These are phyloP conservation scores for Pomacea canaliculata DNA, from an alignment of 2,888 invertebrate genomes.

Conservation along the genomic window DNA sequence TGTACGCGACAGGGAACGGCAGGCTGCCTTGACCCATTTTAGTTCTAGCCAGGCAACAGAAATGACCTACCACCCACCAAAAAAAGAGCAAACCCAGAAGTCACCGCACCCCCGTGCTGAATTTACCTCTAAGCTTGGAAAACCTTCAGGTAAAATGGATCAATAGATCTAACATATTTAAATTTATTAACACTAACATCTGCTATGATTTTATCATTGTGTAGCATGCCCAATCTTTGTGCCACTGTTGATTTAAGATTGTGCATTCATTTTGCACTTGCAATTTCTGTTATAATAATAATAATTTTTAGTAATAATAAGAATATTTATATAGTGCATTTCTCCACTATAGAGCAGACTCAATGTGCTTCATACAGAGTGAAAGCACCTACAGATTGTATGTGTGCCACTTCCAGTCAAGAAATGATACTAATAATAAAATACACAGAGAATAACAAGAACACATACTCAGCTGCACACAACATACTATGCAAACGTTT, in stretches of 20 bases:
- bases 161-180: background rate
- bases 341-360: too few relatives aligned
- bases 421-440: too few relatives aligned
- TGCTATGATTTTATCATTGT: background rate
- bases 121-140: slow-evolving; percentile 18
- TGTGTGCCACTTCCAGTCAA: too few relatives aligned
- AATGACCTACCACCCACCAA: slow-evolving; percentile 46
- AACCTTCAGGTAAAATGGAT: slow-evolving; percentile 14
- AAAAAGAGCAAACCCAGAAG: slow-evolving; percentile 10
- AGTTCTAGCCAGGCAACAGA: slow-evolving; percentile 63
- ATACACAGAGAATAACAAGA: too few relatives aligned
- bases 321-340: too few relatives aligned
- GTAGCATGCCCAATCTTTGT: background rate
- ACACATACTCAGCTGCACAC: too few relatives aligned
- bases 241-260: background rate
- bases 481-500: too few relatives aligned
- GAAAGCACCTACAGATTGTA: too few relatives aligned
- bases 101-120: slow-evolving; percentile 18
- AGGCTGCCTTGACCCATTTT: slow-evolving; percentile 67
- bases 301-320: too few relatives aligned
- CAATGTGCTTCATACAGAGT: too few relatives aligned
- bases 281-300: too few relatives aligned
- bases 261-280: too few relatives aligned
- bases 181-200: background rate
- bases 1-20: slow-evolving; percentile 67